phyloP scores from a whole-genome alignment of 1,140 invertebrate species.

The Nephila pilipes region DNA sequence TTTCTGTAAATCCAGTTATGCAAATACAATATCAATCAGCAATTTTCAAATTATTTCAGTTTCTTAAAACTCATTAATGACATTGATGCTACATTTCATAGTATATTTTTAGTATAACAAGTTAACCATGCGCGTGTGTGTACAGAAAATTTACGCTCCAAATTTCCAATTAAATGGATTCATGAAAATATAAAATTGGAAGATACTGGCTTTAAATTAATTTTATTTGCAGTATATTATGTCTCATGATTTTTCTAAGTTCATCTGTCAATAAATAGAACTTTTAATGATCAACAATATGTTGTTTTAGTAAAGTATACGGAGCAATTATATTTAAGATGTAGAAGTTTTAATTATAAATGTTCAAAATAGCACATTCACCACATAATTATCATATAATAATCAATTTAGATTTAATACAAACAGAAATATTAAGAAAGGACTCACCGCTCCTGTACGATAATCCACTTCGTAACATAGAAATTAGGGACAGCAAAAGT shows the following conservation, averaged over 20 bases:
- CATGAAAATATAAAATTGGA: too few species aligned
- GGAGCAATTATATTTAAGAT: not conserved
- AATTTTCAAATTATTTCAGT: too few species aligned
- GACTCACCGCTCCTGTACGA: slow-evolving; percentile 11
- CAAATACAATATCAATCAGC: too few species aligned
- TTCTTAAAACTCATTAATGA: too few species aligned
- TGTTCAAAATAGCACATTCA: not conserved
- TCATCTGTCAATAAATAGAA: not conserved
- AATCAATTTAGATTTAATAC: not conserved
- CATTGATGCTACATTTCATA: too few species aligned
- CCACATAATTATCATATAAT: not conserved
- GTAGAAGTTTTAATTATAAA: not conserved
- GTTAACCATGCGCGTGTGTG: too few species aligned
- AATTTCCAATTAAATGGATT: too few species aligned
- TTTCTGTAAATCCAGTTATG: too few species aligned
- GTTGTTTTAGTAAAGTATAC: not conserved
- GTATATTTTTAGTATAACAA: too few species aligned
- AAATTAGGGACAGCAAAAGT: not conserved
- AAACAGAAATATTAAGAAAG: not conserved
- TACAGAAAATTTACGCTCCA: too few species aligned
- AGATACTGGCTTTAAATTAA: too few species aligned
- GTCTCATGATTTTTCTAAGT: not conserved
- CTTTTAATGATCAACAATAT: not conserved
- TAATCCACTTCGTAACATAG: not conserved
- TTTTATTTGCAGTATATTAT: too few species aligned